Evolutionary conservation across 2,888 invertebrate genomes (phyloP).

Genomic region (Noctua janthina): DNA sequence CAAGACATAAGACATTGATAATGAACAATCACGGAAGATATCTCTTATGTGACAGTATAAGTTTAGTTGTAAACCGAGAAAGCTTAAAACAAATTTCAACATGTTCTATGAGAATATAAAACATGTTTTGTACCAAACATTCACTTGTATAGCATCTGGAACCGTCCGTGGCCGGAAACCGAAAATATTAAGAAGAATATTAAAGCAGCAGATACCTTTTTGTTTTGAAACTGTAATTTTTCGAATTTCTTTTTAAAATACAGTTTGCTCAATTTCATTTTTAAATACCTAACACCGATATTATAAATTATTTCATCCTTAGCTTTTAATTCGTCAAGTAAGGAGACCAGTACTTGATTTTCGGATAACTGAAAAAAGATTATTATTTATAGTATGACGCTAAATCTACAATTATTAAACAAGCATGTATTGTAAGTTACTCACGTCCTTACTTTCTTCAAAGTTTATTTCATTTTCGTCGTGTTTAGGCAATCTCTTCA

Average conservation of each 20-base stretch:
- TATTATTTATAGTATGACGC: neutral
- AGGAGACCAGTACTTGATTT: constrained; percentile 52
- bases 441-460: constrained; percentile 63
- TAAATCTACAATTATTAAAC: neutral
- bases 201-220: constrained; percentile 49
- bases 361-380: constrained; percentile 34
- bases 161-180: too few species aligned
- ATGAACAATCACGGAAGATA: too few species aligned
- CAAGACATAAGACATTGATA: too few species aligned
- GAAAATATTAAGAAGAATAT: neutral
- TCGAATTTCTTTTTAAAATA: constrained; percentile 75
- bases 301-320: constrained; percentile 75
- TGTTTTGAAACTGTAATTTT: constrained; percentile 75
- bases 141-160: neutral
- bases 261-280: constrained; percentile 72
- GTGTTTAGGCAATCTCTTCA: constrained; percentile 68
- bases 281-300: constrained; percentile 73
- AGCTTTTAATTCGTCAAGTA: constrained; percentile 68
- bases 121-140: neutral
- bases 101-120: neutral
- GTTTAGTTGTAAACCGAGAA: too few species aligned
- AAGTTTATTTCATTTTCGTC: constrained; percentile 79
- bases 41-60: too few species aligned
- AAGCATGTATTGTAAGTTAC: constrained; percentile 13
- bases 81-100: neutral